A percentile compares a stretch with the other conserved stretches of the same genome.
These are phyloP conservation scores for Zhengitettix transpicula DNA, from an alignment of 2,888 invertebrate genomes.

Conservation along the genomic window DNA sequence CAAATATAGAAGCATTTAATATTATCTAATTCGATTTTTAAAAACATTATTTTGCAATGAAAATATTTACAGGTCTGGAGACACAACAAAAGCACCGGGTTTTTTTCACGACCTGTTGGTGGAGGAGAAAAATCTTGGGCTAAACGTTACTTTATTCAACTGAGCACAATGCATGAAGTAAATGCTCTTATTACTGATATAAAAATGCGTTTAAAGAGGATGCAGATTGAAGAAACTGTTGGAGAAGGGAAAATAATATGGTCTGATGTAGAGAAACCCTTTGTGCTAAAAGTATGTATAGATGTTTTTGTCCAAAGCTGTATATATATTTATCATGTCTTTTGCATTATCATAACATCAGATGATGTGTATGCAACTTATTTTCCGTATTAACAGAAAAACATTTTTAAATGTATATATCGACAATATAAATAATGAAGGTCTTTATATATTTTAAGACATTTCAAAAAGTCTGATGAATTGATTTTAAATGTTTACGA, in stretches of 20 bases:
- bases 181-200: constrained; percentile 55
- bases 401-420: too few species aligned
- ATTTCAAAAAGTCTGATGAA: too few species aligned
- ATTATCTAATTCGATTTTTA: too few species aligned
- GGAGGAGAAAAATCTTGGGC: constrained; percentile 48
- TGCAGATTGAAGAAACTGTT: constrained; percentile 40
- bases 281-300: constrained; percentile 43
- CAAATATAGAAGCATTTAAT: too few species aligned
- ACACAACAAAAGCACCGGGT: constrained; percentile 37
- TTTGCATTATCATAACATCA: background rate
- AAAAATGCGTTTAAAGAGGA: constrained; percentile 35
- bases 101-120: constrained; percentile 29
- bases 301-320: background rate
- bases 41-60: too few species aligned
- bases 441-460: too few species aligned
- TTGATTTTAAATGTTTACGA: too few species aligned
- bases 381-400: background rate
- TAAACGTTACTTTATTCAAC: constrained; percentile 46
- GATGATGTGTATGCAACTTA: background rate
- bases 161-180: constrained; percentile 56
- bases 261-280: constrained; percentile 33
- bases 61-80: constrained; percentile 44
- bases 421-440: too few species aligned
- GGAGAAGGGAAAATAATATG: constrained; percentile 28
- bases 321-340: too few species aligned